Evolutionary conservation across 2,113 vertebrate species (phyloP).

Genomic region (Semnornis frantzii): DNA sequence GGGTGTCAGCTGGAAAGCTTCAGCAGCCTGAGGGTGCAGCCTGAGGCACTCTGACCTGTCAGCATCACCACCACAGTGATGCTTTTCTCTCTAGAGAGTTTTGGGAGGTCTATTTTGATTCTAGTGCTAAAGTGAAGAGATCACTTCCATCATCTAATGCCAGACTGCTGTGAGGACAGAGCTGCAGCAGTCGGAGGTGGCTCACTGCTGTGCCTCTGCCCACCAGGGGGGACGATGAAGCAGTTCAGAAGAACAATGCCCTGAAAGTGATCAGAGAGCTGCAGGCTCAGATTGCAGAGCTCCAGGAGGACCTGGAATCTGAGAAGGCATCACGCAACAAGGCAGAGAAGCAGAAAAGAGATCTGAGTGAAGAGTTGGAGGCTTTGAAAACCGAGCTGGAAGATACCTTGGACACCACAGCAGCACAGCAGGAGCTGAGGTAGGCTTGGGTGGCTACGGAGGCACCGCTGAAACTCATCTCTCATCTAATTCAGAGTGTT

Average conservation of each 20-base stretch:
- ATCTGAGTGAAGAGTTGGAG: slow-evolving; percentile 95
- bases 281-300: slow-evolving; percentile 92
- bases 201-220: background rate
- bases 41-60: no score
- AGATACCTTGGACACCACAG: slow-evolving; percentile 96
- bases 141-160: accelerated
- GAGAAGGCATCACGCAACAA: slow-evolving; percentile 93
- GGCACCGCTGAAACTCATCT: background rate
- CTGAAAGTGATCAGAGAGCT: slow-evolving; percentile 92
- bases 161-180: accelerated
- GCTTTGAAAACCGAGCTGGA: slow-evolving; percentile 97
- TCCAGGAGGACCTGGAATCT: slow-evolving; percentile 95
- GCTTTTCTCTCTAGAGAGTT: background rate
- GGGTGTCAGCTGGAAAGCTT: background rate
- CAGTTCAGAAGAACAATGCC: slow-evolving; percentile 90
- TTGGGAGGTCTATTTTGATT: background rate
- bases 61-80: background rate
- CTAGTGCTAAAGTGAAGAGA: background rate
- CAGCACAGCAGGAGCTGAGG: slow-evolving; percentile 97
- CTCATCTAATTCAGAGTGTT: background rate
- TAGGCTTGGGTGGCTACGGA: background rate
- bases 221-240: slow-evolving; percentile 91
- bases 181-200: background rate
- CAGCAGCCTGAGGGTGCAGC: background rate
- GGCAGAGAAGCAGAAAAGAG: slow-evolving; percentile 95